These are phyloP conservation scores for Pandemis heparana DNA, from an alignment of 2,888 invertebrate species.

Conservation along the genomic window DNA sequence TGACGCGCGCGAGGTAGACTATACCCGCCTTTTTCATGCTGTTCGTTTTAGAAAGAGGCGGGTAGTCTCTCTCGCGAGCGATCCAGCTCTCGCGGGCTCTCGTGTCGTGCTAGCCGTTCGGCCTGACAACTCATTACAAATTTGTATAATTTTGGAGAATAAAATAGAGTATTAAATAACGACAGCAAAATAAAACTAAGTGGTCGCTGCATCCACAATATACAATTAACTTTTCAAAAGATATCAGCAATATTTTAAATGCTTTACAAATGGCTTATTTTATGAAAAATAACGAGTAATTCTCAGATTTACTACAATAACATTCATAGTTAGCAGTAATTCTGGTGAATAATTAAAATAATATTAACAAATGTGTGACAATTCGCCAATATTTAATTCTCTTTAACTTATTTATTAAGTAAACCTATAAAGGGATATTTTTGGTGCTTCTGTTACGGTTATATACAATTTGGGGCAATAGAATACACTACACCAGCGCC, in stretches of 20 bases:
- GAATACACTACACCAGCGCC: not conserved
- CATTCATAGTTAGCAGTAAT: not conserved
- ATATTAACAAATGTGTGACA: constrained; percentile 1
- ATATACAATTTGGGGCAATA: not conserved
- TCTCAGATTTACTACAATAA: not conserved
- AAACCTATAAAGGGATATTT: not conserved
- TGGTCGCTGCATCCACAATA: not conserved
- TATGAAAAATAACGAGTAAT: not conserved
- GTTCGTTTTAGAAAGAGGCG: too few species aligned
- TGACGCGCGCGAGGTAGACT: too few species aligned
- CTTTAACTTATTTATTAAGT: constrained; percentile 1
- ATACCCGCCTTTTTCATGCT: too few species aligned
- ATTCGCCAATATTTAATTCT: constrained; percentile 1
- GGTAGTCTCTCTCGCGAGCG: too few species aligned
- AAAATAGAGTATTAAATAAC: not conserved
- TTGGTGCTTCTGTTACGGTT: not conserved
- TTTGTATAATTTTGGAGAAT: too few species aligned
- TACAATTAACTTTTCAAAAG: not conserved
- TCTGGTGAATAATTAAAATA: not conserved
- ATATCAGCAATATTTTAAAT: constrained; percentile 2
- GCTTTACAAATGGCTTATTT: not conserved
- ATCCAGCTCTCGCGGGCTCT: too few species aligned
- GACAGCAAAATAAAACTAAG: not conserved
- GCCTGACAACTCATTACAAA: too few species aligned
- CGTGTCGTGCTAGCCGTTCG: too few species aligned